Evolutionary conservation across 1,140 invertebrate species (phyloP).

Genomic region (Drosophila quadrilineata): DNA sequence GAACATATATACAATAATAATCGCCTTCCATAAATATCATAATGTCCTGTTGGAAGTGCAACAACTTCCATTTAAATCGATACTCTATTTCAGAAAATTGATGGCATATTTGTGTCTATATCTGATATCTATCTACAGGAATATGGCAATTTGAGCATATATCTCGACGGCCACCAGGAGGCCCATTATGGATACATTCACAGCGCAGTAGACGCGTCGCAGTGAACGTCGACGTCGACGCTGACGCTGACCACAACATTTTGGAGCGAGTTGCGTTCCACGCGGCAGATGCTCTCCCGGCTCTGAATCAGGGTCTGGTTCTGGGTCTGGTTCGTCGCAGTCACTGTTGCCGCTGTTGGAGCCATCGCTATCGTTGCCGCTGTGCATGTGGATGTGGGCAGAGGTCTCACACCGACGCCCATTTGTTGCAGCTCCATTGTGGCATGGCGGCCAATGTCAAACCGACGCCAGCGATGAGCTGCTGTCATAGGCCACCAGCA

Average conservation of each 20-base stretch:
- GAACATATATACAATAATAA: too few relatives aligned
- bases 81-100: too few relatives aligned
- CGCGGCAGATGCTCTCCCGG: conserved; percentile 47
- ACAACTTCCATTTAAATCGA: too few relatives aligned
- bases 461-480: conserved; percentile 80
- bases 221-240: conserved; percentile 80
- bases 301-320: conserved; percentile 19
- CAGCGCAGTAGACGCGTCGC: conserved; percentile 80
- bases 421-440: conserved; percentile 69
- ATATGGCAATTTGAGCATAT: conserved; percentile 76
- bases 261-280: conserved; percentile 28
- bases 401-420: conserved; percentile 19
- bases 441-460: conserved; percentile 81
- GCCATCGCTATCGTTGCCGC: conserved; percentile 16
- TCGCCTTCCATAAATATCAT: too few relatives aligned
- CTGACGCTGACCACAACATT: conserved; percentile 74
- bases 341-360: conserved; percentile 5
- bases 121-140: conserved; percentile 48
- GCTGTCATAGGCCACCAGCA: conserved; percentile 81
- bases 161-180: conserved; percentile 74
- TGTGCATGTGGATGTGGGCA: conserved; percentile 9
- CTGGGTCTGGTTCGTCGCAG: not conserved
- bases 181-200: conserved; percentile 71
- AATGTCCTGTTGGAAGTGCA: too few relatives aligned
- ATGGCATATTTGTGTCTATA: not conserved